Percentiles rank a stretch among this genome's conserved stretches.
phyloP scores from a whole-genome alignment of 2,888 invertebrate species.

The Amphipyra berbera region DNA sequence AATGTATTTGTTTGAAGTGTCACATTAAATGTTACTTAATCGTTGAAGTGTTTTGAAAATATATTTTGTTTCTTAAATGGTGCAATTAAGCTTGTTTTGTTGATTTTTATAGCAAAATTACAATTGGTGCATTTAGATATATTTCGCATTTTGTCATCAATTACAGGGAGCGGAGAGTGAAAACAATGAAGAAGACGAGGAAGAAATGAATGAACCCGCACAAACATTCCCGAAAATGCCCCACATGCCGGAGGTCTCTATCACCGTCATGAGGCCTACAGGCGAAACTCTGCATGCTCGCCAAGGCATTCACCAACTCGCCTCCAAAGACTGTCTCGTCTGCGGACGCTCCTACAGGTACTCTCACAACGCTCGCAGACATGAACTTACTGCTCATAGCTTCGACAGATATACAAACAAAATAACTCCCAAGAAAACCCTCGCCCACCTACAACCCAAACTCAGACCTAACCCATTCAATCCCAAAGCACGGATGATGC shows the following conservation, averaged over 20 bases:
- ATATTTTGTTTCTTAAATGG: background rate
- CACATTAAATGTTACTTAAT: slow-evolving; percentile 30
- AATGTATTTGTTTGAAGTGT: slow-evolving; percentile 49
- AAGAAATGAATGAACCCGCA: slow-evolving; percentile 68
- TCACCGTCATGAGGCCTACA: slow-evolving; percentile 85
- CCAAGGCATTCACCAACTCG: slow-evolving; percentile 86
- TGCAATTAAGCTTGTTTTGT: background rate
- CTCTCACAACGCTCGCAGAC: slow-evolving; percentile 87
- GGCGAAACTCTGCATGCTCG: slow-evolving; percentile 84
- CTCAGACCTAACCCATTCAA: slow-evolving; percentile 87
- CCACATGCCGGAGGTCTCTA: slow-evolving; percentile 85
- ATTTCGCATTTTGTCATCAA: slow-evolving; percentile 18
- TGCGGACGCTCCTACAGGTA: slow-evolving; percentile 87
- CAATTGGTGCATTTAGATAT: background rate
- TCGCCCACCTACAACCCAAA: slow-evolving; percentile 79
- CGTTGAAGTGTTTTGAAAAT: background rate
- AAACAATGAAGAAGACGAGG: slow-evolving; percentile 82
- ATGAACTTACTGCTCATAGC: slow-evolving; percentile 84
- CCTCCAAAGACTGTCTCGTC: slow-evolving; percentile 87
- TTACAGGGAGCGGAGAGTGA: slow-evolving; percentile 85
- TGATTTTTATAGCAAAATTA: background rate
- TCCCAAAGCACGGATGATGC: slow-evolving; percentile 86
- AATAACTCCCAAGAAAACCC: slow-evolving; percentile 73
- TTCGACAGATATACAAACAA: slow-evolving; percentile 88
- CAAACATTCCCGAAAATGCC: slow-evolving; percentile 71